Conservation (phyloP, 2,113 vertebrate genomes). For the Sorex fumeus region DNA sequence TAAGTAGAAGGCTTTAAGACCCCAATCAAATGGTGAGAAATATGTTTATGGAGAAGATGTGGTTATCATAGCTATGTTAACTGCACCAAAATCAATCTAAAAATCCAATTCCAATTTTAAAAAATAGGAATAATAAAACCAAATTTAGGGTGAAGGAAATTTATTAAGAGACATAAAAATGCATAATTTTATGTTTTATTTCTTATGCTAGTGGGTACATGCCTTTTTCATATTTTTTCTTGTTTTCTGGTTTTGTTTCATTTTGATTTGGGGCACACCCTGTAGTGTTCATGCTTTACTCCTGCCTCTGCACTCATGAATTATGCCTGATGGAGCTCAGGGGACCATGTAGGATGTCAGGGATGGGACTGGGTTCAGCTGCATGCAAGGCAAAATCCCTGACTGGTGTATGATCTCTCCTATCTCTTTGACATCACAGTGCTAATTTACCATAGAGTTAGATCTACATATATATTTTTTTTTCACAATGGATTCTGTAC, state of each 20-base stretch:
- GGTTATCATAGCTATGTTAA: slow-evolving; percentile 41
- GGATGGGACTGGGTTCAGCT: no score
- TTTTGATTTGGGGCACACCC: no score
- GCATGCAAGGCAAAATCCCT: no score
- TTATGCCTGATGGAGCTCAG: no score
- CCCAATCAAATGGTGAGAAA: slow-evolving; percentile 26
- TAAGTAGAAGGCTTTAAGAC: not conserved
- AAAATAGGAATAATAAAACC: slow-evolving; percentile 43
- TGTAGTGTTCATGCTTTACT: no score
- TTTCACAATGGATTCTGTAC: not conserved
- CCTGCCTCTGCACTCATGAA: no score
- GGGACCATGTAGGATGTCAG: no score
- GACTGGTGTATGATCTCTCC: not conserved
- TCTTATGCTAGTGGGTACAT: no score
- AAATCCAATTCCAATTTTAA: not conserved
- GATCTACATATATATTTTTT: not conserved
- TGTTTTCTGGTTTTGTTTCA: no score
- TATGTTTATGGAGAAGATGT: slow-evolving; percentile 17
- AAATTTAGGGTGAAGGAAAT: not conserved
- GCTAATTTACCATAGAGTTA: slow-evolving; percentile 32
- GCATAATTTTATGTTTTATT: no score
- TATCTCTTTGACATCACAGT: slow-evolving; percentile 7
- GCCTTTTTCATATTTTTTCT: no score
- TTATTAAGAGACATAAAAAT: no score
- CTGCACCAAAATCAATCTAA: slow-evolving; percentile 7